These are phyloP conservation scores for Octopus sinensis DNA, from an alignment of 1,140 invertebrate genomes.

Conservation along the genomic window DNA sequence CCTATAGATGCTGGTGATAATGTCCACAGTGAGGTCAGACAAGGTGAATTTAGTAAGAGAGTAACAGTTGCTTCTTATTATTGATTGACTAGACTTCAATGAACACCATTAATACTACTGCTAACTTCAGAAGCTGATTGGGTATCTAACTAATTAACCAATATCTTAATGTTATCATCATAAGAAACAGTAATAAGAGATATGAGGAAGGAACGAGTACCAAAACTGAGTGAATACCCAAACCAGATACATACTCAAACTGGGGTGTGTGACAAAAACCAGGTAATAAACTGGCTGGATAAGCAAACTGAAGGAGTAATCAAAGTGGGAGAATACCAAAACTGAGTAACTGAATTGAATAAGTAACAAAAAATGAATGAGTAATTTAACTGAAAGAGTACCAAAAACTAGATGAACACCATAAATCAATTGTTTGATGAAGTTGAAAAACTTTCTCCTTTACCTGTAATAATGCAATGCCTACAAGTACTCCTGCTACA, in stretches of 20 bases:
- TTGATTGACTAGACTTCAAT: no score
- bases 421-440: background rate
- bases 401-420: background rate
- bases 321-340: background rate
- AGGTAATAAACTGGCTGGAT: no score
- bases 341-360: background rate
- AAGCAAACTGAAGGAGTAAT: no score
- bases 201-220: no score
- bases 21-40: background rate
- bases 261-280: no score
- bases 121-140: no score
- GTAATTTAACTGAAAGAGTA: background rate
- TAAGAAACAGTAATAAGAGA: no score
- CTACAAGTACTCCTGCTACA: conserved; percentile 79
- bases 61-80: background rate
- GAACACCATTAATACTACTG: no score
- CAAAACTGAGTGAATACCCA: no score
- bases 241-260: no score
- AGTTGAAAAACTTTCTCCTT: background rate
- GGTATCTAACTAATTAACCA: no score
- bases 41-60: background rate
- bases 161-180: no score
- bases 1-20: background rate
- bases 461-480: conserved; percentile 54
- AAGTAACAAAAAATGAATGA: background rate